Base-by-base conservation (phyloP, 64 coral and sea anemone species). In the Pocillopora damicornis region DNA sequence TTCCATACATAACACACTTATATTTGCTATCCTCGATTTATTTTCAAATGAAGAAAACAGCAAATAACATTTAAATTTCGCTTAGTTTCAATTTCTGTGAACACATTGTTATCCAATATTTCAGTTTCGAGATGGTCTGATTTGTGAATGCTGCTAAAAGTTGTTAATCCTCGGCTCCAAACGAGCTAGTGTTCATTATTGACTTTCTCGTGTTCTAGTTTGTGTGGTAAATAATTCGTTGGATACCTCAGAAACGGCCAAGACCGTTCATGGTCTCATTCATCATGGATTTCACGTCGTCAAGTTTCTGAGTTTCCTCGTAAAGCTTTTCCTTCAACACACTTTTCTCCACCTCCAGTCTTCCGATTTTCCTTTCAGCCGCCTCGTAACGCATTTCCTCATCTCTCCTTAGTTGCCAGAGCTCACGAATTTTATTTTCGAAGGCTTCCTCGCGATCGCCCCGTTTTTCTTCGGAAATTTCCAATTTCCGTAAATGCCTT, bases 381-480 rank as follows among this genome's bases (percentile, higher is more conserved):
- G 75, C 75, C 58, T 92, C 90, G 18, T 26, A 84, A 15, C 90
- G 74, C 26, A 92, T 87, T 72, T 79, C 73, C 26, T 59, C 51
- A 61, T 86, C 78, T 4, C 71, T 38, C 16, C 84, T 69, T 51
- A 66, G 8, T 15, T 86, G 73, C 13, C 57, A 77, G 36, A 92
- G 62, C n/a, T 87, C 71, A 8, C 90, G 81, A 30, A 80, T 83
- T 4, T 73, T 51, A 34, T 86, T 84, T 23, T 78, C 76, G 17
- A 34, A 87, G 6, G 76, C 62, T 5, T 92, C 90, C 16, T 87
- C 90, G 15, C 84, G 81, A 71, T 92, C 90, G 20, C 83, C 13
- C 15, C 75, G 65, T 79, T 92, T 92, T 65, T 92, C 90, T 65
- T 92, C 90, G n/a, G 59, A 57, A 57, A 92, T 87, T 73, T 17